Conservation (phyloP, 1,140 invertebrate genomes). For the Papilio glaucus region DNA sequence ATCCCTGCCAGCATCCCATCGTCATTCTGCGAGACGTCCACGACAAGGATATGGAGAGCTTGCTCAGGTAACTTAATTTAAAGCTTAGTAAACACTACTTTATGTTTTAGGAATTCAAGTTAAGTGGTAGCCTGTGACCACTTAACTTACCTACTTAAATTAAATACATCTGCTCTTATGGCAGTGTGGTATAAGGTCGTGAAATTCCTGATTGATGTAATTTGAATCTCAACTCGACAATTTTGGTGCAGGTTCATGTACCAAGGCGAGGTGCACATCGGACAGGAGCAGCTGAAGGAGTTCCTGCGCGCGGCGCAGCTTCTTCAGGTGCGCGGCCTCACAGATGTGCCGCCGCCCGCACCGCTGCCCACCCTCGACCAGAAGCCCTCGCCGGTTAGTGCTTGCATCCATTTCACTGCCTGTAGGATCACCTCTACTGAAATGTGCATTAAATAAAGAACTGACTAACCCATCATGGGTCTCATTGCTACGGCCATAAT, state of each 20-base stretch:
- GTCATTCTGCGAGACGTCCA: slow-evolving; percentile 95
- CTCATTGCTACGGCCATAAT: too few relatives aligned
- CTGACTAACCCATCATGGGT: too few relatives aligned
- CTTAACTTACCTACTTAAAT: too few relatives aligned
- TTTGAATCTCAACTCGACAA: neutral
- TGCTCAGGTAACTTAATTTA: slow-evolving; percentile 91
- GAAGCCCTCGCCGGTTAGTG: slow-evolving; percentile 77
- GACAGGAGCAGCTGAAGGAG: slow-evolving; percentile 93
- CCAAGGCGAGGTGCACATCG: slow-evolving; percentile 96
- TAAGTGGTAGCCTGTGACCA: too few relatives aligned
- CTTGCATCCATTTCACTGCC: neutral
- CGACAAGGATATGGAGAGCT: slow-evolving; percentile 94
- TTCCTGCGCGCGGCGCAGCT: slow-evolving; percentile 95
- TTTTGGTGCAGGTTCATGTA: slow-evolving; percentile 92
- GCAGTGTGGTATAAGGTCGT: too few relatives aligned
- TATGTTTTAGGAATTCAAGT: too few relatives aligned
- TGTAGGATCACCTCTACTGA: too few relatives aligned
- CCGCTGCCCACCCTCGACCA: slow-evolving; percentile 80
- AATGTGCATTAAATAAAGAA: too few relatives aligned
- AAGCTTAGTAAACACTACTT: too few relatives aligned
- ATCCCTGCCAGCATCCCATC: slow-evolving; percentile 97
- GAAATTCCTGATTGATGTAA: too few relatives aligned
- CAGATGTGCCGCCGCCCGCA: slow-evolving; percentile 90
- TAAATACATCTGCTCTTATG: too few relatives aligned
- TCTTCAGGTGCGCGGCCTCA: slow-evolving; percentile 94